phyloP scores from a whole-genome alignment of 2,888 invertebrate genomes.

The Cataglyphis altisquamis region DNA sequence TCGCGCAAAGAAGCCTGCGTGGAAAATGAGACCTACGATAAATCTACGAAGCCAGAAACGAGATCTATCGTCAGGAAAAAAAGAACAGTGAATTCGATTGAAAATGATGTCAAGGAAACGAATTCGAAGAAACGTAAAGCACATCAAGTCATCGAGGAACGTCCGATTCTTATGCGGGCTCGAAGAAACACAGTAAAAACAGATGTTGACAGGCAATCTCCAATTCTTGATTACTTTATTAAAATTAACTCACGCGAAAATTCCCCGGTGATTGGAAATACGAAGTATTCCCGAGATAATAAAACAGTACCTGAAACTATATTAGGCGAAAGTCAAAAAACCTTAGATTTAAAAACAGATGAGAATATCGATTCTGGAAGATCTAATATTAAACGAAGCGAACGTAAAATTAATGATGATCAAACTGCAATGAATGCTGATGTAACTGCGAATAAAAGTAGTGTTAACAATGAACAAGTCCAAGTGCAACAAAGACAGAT shows the following conservation, averaged over 20 bases:
- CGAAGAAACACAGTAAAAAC: neutral
- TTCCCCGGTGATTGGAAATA: conserved; percentile 26
- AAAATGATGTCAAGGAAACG: neutral
- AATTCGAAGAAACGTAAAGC: conserved; percentile 44
- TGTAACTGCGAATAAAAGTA: neutral
- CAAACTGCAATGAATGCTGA: neutral
- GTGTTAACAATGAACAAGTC: neutral
- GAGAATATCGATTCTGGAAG: neutral
- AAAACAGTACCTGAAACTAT: conserved; percentile 14
- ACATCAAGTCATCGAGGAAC: conserved; percentile 15
- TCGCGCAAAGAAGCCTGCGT: conserved; percentile 54
- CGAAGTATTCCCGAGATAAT: neutral
- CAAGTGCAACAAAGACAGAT: neutral
- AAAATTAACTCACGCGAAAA: neutral
- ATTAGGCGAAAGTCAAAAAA: neutral
- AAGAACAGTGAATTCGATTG: neutral
- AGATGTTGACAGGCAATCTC: conserved; percentile 7
- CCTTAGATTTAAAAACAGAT: neutral
- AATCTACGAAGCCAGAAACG: neutral
- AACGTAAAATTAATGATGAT: neutral
- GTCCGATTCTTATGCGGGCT: neutral
- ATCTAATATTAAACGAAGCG: neutral
- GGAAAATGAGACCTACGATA: neutral
- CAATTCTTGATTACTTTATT: neutral
- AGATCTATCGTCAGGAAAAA: conserved; percentile 32